These are phyloP conservation scores for Ashinkailepas kermadecensis DNA, from an alignment of 2,888 invertebrate genomes.

Conservation along the genomic window DNA sequence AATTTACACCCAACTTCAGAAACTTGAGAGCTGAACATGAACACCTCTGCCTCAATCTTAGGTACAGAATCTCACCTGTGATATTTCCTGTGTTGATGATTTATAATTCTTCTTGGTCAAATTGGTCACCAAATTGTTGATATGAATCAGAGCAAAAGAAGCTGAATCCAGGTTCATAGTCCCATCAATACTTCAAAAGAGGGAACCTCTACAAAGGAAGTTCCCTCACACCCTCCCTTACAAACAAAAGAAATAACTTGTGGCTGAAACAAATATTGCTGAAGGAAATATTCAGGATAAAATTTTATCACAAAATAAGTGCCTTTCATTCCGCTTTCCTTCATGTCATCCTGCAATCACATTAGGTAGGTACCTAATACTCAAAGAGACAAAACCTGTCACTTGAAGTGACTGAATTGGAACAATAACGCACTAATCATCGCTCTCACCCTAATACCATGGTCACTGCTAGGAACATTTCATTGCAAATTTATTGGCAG, in stretches of 20 bases:
- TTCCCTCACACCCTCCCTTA: not conserved
- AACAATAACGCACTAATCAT: too few species aligned
- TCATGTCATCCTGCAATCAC: not conserved
- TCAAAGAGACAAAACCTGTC: not conserved
- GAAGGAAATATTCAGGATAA: not conserved
- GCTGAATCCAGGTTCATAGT: constrained; percentile 1
- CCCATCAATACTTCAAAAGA: constrained; percentile 5
- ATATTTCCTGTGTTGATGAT: not conserved
- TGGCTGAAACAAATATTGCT: not conserved
- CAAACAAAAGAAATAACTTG: not conserved
- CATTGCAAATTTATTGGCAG: too few species aligned
- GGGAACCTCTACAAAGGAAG: not conserved
- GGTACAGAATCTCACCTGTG: not conserved
- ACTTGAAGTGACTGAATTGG: too few species aligned
- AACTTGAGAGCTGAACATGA: too few species aligned
- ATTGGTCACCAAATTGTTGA: not conserved
- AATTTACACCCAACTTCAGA: too few species aligned
- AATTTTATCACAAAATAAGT: not conserved
- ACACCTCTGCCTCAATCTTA: too few species aligned
- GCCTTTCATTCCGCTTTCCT: not conserved
- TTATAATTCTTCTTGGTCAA: not conserved
- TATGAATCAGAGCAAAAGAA: constrained; percentile 9
- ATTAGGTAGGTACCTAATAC: not conserved
- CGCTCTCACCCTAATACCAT: too few species aligned
- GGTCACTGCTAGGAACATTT: too few species aligned